These are phyloP conservation scores for Urosaurus nigricauda DNA, from an alignment of 2,797 vertebrate species.

Conservation along the genomic window DNA sequence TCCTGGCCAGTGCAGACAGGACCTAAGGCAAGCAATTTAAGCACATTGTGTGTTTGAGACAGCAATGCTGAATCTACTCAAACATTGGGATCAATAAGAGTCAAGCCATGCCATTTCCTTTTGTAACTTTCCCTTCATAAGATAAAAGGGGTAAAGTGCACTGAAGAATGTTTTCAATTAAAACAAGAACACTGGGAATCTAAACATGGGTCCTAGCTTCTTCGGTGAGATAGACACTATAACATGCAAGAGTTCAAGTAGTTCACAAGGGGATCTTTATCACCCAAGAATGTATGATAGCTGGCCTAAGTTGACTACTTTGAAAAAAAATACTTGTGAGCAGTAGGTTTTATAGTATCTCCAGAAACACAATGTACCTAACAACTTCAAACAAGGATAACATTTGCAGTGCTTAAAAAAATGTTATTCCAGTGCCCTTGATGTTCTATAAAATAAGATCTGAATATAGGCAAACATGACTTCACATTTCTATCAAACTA, in stretches of 20 bases:
- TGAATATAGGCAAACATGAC: not conserved
- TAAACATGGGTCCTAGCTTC: constrained; percentile 20
- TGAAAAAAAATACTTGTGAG: constrained; percentile 4
- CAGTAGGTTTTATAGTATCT: not conserved
- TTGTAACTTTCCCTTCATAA: constrained; percentile 20
- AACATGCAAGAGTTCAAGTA: constrained; percentile 4
- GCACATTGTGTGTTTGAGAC: not conserved
- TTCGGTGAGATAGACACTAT: not conserved
- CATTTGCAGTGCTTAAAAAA: not conserved
- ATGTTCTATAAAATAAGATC: not conserved
- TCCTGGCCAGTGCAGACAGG: too few relatives aligned
- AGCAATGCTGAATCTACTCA: not conserved
- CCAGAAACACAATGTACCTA: not conserved
- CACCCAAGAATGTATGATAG: not conserved
- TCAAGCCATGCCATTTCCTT: not conserved
- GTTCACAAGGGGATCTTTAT: constrained; percentile 13
- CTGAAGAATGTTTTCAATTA: constrained; percentile 37
- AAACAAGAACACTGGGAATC: constrained; percentile 37
- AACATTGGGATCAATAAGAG: not conserved
- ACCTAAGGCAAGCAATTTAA: not conserved
- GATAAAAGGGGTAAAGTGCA: constrained; percentile 6
- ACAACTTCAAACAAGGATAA: not conserved
- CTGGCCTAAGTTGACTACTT: not conserved
- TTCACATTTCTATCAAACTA: not conserved
- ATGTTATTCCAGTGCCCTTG: not conserved